Evolutionary conservation across 2,797 vertebrate species (phyloP).

Genomic region (Pangasius larnaudii): DNA sequence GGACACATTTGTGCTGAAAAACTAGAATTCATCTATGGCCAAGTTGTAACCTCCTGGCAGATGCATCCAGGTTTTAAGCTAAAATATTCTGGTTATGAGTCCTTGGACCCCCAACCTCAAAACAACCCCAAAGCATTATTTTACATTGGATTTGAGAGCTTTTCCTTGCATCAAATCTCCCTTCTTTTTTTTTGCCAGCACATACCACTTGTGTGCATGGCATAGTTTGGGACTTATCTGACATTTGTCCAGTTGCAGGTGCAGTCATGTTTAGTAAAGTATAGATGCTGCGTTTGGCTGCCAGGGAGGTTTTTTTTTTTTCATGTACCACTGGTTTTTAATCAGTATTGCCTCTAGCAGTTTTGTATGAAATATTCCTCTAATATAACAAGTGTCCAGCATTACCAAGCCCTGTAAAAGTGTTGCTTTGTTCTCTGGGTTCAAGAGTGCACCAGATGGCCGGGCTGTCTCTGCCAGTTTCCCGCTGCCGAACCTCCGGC

Average conservation of each 20-base stretch:
- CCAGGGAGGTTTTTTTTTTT: not conserved
- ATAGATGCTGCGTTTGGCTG: not conserved
- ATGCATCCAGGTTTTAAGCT: not conserved
- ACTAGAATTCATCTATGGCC: not conserved
- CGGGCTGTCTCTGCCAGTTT: slow-evolving; percentile 30
- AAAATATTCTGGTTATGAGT: not conserved
- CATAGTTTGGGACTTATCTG: not conserved
- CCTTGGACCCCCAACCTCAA: not conserved
- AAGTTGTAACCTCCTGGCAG: not conserved
- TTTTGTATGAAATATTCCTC: not conserved
- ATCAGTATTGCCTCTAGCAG: not conserved
- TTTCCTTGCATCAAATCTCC: not conserved
- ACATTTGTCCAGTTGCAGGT: not conserved
- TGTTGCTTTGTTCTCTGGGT: slow-evolving; percentile 28
- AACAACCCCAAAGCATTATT: not conserved
- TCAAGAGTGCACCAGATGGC: slow-evolving; percentile 46
- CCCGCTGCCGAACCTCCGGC: slow-evolving; percentile 31
- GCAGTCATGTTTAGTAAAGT: not conserved
- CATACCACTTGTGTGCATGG: not conserved
- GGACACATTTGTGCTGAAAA: not conserved
- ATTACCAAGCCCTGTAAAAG: not conserved
- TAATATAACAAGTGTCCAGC: slow-evolving; percentile 20
- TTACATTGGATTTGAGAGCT: not conserved
- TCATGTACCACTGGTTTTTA: not conserved
- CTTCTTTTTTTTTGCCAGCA: not conserved